A percentile compares a stretch with the other conserved stretches of the same genome.
Conservation (phyloP, 2,888 invertebrate genomes). For the Leptinotarsa juncta region DNA sequence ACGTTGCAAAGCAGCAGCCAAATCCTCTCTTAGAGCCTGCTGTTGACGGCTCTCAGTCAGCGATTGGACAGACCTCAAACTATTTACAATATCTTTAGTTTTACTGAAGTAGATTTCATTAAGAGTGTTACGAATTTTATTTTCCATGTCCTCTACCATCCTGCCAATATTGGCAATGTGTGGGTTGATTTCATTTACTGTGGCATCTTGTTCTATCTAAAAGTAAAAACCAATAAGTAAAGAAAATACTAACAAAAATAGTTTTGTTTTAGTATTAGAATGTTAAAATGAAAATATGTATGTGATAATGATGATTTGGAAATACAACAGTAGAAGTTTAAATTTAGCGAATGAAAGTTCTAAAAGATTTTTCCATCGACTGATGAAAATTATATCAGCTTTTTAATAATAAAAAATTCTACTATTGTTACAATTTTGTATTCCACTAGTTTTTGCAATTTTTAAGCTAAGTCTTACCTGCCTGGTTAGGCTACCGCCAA, state of each 20-base stretch:
- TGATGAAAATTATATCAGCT: neutral
- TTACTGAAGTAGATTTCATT: conserved; percentile 99
- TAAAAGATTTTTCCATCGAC: neutral
- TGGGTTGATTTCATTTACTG: conserved; percentile 92
- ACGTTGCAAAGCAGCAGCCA: conserved; percentile 85
- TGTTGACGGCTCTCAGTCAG: conserved; percentile 87
- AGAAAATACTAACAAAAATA: neutral
- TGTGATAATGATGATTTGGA: neutral
- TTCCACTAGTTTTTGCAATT: neutral
- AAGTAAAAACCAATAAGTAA: conserved; percentile 48
- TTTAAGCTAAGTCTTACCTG: conserved; percentile 72
- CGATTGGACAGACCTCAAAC: conserved; percentile 81
- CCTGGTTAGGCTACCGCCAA: conserved; percentile 97
- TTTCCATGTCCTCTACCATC: conserved; percentile 99
- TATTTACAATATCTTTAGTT: conserved; percentile 97
- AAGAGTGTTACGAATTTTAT: conserved; percentile 97
- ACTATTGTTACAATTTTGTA: neutral
- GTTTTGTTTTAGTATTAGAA: neutral
- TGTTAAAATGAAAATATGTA: neutral
- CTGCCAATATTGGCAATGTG: conserved; percentile 99
- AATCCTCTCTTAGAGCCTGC: conserved; percentile 85
- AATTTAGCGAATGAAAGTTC: neutral
- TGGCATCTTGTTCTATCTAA: conserved; percentile 90
- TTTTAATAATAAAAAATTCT: no score
- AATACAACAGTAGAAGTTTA: no score